phyloP scores from a whole-genome alignment of 2,797 vertebrate species.

The Peromyscus attwateri region DNA sequence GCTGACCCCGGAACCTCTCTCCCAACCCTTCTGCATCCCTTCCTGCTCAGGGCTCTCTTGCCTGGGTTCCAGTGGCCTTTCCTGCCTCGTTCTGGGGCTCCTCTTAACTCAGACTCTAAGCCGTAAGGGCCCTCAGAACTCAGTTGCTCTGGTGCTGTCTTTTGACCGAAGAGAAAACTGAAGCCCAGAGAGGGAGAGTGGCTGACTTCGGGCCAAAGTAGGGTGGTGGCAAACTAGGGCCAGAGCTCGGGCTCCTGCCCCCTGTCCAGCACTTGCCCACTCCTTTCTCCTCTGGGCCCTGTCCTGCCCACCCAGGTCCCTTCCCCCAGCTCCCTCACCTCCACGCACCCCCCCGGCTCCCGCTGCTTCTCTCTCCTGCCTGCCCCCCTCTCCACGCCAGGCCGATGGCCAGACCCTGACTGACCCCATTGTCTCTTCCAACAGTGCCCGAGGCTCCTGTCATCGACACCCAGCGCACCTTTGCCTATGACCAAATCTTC shows the following conservation, averaged over 20 bases:
- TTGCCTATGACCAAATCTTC: conserved; percentile 98
- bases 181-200: conserved; percentile 25
- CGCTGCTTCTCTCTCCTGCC: conserved; percentile 81
- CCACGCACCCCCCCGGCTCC: conserved; percentile 80
- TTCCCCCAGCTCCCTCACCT: conserved; percentile 67
- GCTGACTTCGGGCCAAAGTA: background rate
- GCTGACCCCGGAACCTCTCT: background rate
- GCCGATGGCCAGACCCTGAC: conserved; percentile 70
- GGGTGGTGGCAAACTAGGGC: background rate
- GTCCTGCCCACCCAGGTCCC: background rate
- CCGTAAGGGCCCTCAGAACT: background rate
- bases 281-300: background rate
- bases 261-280: background rate
- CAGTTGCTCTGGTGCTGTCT: conserved; percentile 1
- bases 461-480: conserved; percentile 98
- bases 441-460: conserved; percentile 96
- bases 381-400: conserved; percentile 18
- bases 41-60: conserved; percentile 51
- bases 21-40: too few species aligned
- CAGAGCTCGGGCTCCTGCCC: too few species aligned
- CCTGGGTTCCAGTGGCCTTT: conserved; percentile 67
- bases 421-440: conserved; percentile 79
- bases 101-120: conserved; percentile 48
- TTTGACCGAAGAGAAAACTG: conserved; percentile 57
- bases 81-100: conserved; percentile 46